These are phyloP conservation scores for Machimus atricapillus DNA, from an alignment of 2,888 invertebrate genomes.

Conservation along the genomic window DNA sequence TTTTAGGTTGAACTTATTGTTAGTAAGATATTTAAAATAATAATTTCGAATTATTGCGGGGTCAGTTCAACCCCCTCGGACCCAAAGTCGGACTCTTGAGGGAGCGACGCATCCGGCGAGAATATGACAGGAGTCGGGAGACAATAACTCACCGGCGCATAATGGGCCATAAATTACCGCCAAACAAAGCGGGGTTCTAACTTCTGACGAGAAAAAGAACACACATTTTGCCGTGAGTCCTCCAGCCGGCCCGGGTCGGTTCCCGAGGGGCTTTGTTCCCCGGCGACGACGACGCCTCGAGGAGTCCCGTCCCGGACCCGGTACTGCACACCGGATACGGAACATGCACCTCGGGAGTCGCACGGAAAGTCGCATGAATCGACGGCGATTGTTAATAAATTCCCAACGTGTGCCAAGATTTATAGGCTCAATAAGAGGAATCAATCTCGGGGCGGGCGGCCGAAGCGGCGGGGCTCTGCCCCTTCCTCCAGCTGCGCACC, in stretches of 20 bases:
- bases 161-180: slow-evolving; percentile 47
- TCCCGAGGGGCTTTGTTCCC: background rate
- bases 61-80: background rate
- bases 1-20: background rate
- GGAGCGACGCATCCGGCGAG: background rate
- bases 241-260: background rate
- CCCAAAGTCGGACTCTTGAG: background rate
- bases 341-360: background rate
- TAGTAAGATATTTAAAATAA: background rate
- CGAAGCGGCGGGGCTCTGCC: background rate
- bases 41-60: background rate
- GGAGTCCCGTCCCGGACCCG: background rate
- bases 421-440: slow-evolving; percentile 45
- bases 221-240: background rate
- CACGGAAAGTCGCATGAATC: background rate
- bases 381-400: slow-evolving; percentile 41
- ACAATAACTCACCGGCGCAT: slow-evolving; percentile 46
- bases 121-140: slow-evolving; percentile 43
- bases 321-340: background rate
- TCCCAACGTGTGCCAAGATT: slow-evolving; percentile 46
- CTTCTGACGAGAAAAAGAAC: slow-evolving; percentile 13
- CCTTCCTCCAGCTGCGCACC: background rate
- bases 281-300: background rate
- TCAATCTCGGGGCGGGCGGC: background rate
- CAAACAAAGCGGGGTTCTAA: slow-evolving; percentile 44